These are phyloP conservation scores for Sylvicola cinctus DNA, from an alignment of 2,888 invertebrate genomes.

Conservation along the genomic window DNA sequence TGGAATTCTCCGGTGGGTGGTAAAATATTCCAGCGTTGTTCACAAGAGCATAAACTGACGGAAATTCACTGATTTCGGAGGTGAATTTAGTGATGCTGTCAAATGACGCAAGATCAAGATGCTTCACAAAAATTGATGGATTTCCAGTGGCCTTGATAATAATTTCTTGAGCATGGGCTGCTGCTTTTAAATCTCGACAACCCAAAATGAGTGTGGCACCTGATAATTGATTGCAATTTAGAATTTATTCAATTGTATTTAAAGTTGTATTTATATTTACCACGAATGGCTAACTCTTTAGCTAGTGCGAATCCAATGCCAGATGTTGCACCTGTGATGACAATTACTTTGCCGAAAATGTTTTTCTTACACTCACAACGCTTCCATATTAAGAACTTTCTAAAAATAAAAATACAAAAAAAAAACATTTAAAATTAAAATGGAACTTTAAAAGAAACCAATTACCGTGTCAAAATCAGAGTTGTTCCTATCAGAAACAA, in stretches of 20 bases:
- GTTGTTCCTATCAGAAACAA: no score
- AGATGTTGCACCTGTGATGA: slow-evolving; percentile 35
- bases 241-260: no score
- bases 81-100: slow-evolving; percentile 20
- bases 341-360: slow-evolving; percentile 26
- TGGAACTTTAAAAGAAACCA: no score
- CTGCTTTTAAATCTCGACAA: slow-evolving; percentile 28
- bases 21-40: slow-evolving; percentile 34
- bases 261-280: slow-evolving; percentile 11
- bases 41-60: slow-evolving; percentile 23
- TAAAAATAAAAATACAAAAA: slow-evolving; percentile 6
- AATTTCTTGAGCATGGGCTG: slow-evolving; percentile 22
- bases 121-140: slow-evolving; percentile 16
- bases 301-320: slow-evolving; percentile 36
- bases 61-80: slow-evolving; percentile 17
- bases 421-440: background rate
- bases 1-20: slow-evolving; percentile 26
- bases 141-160: slow-evolving; percentile 16
- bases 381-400: slow-evolving; percentile 9
- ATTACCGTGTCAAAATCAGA: no score
- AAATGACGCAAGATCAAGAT: slow-evolving; percentile 22
- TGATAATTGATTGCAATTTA: no score
- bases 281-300: slow-evolving; percentile 28
- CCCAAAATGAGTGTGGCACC: slow-evolving; percentile 32
- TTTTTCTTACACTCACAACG: slow-evolving; percentile 10